phyloP scores from a whole-genome alignment of 2,888 invertebrate genomes.

The Junonia oenone region DNA sequence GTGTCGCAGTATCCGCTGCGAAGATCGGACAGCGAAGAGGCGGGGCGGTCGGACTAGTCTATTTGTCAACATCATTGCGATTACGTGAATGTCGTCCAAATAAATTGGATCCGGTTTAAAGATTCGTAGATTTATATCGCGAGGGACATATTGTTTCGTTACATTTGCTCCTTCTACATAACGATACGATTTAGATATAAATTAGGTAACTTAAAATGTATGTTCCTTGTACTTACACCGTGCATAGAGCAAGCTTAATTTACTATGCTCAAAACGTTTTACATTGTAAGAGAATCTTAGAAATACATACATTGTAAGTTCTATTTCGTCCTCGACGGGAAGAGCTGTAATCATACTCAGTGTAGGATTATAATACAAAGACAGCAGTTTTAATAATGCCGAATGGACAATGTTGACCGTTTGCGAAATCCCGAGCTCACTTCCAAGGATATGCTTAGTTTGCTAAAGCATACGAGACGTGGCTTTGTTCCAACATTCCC shows the following conservation, averaged over 20 bases:
- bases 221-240: too few species aligned
- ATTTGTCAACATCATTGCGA: constrained; percentile 72
- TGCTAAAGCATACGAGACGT: constrained; percentile 11
- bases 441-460: constrained; percentile 9
- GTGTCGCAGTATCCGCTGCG: constrained; percentile 50
- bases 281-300: not conserved
- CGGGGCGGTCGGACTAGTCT: constrained; percentile 52
- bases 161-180: constrained; percentile 1
- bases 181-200: not conserved
- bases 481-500: constrained; percentile 20
- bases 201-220: too few species aligned
- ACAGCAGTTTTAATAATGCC: constrained; percentile 12
- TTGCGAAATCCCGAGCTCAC: constrained; percentile 6
- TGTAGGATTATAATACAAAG: constrained; percentile 7
- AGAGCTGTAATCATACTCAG: constrained; percentile 1
- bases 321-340: not conserved
- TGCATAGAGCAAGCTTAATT: not conserved
- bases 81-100: constrained; percentile 43
- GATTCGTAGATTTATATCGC: constrained; percentile 15
- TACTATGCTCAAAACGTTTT: not conserved
- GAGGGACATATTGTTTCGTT: constrained; percentile 14
- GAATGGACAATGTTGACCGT: constrained; percentile 14
- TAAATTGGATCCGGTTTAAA: constrained; percentile 66
- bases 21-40: constrained; percentile 72
- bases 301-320: constrained; percentile 2